phyloP scores from a whole-genome alignment of 2,888 invertebrate genomes.

The Conomelus anceps region DNA sequence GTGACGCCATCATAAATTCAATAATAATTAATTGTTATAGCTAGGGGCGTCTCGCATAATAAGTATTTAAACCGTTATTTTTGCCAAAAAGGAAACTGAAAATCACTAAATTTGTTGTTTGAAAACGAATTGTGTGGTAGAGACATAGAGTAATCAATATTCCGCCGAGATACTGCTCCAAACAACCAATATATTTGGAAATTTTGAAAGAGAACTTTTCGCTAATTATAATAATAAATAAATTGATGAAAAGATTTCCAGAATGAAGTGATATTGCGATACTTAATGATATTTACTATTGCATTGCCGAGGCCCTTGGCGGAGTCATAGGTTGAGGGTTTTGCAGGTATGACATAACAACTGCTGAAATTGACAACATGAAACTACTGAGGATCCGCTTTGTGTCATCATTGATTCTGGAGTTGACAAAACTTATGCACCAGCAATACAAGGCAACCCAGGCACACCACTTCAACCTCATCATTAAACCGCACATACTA shows the following conservation, averaged over 20 bases:
- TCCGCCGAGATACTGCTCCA: too few relatives aligned
- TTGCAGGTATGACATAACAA: constrained; percentile 98
- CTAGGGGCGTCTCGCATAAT: background rate
- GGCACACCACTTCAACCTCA: constrained; percentile 97
- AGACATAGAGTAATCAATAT: background rate
- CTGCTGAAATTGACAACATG: constrained; percentile 94
- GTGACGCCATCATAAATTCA: background rate
- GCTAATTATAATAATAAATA: too few relatives aligned
- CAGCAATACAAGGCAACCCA: constrained; percentile 99
- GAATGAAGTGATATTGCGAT: background rate
- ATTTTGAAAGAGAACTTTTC: too few relatives aligned
- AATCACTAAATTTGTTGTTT: background rate
- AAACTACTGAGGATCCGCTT: constrained; percentile 78
- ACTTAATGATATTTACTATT: constrained; percentile 35
- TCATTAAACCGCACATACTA: constrained; percentile 99
- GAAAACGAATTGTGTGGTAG: background rate
- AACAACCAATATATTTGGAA: too few relatives aligned
- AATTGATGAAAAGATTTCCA: background rate
- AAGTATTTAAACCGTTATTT: background rate
- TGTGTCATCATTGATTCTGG: constrained; percentile 91
- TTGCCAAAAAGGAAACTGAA: background rate
- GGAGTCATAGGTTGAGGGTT: constrained; percentile 98
- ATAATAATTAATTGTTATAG: background rate
- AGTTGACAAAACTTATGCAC: constrained; percentile 97
- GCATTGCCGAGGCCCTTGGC: constrained; percentile 65